Base-by-base conservation (phyloP, 2,797 vertebrate species). In the Stomatorhinus walkeri region DNA sequence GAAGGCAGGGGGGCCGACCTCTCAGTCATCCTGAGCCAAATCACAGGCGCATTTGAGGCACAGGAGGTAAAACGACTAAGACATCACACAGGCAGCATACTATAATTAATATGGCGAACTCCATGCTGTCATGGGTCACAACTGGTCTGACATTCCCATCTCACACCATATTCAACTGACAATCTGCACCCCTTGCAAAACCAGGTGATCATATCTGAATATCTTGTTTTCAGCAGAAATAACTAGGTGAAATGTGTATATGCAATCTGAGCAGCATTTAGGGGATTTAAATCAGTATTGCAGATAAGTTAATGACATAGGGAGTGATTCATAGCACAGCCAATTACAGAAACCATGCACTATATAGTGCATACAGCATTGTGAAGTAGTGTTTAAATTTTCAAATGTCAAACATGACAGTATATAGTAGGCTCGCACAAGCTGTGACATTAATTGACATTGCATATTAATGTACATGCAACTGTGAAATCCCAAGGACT, bases 21-120 rank as follows among this genome's bases (percentile, higher is more conserved):
- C 89, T 91, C 92, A 92, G 88, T 89, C 93, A 90, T 89, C 89
- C 84, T 86, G 90, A 12, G 54, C 91, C 92, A 92, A 95, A 94
- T 95, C 94, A 92, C 81, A 91, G 88, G 28, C 56, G 9, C 84
- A 56, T 88, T 72, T 4, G 36, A 89, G 48, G 48, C 48, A 28
- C 10, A 43, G 64, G 83, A 76, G 85, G 59, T 49, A 84, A 87
- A 49, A 76, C 46, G 64, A 16, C 28, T 51, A 85, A 81, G 8
- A 81, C 76, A 81, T 81, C 76, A 76, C 32, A 19, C 68, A 76
- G 68, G 68, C 76, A 81, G 19, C 76, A 46, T 46, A 46, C 76
- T 76, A 2, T 76, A 76, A 76, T 76, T 76, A 76, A 40, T 76
- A 76, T 40, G 68, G 32, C 14, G 14, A 81, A 81, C 40, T 81